A percentile compares a stretch with the other conserved stretches of the same genome.
These are phyloP conservation scores for Fukomys damarensis DNA, from an alignment of 2,113 vertebrate genomes.

Conservation along the genomic window DNA sequence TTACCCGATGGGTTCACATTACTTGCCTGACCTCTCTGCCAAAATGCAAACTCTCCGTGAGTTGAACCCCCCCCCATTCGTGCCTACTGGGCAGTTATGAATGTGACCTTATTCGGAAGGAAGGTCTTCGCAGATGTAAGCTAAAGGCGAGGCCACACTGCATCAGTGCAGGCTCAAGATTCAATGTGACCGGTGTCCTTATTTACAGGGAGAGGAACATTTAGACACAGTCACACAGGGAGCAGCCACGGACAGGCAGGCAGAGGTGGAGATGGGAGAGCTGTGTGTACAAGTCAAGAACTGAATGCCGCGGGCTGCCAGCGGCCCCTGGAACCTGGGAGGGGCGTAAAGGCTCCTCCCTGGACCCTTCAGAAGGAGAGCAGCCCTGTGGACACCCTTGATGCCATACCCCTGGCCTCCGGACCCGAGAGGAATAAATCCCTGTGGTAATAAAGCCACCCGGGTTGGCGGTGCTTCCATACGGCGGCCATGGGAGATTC, in stretches of 20 bases:
- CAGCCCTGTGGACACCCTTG: rapidly evolving
- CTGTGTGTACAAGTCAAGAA: background rate
- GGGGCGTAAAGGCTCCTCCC: background rate
- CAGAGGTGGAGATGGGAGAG: rapidly evolving
- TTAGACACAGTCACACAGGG: background rate
- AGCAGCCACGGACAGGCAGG: background rate
- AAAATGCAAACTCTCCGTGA: background rate
- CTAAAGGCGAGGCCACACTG: background rate
- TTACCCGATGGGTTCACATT: background rate
- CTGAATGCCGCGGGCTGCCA: rapidly evolving
- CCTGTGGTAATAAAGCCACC: background rate
- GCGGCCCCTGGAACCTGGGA: rapidly evolving
- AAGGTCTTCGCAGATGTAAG: background rate
- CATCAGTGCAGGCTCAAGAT: rapidly evolving
- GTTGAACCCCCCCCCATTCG: background rate
- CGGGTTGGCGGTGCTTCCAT: background rate
- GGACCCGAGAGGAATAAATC: rapidly evolving
- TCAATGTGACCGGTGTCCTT: rapidly evolving
- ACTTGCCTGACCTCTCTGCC: rapidly evolving
- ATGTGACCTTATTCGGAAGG: background rate
- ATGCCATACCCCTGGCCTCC: background rate
- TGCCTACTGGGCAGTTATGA: background rate
- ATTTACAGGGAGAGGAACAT: background rate
- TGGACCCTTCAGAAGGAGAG: rapidly evolving
- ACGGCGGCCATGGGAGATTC: background rate